These are phyloP conservation scores for Scolopax mira DNA, from an alignment of 2,113 vertebrate genomes.

Conservation along the genomic window DNA sequence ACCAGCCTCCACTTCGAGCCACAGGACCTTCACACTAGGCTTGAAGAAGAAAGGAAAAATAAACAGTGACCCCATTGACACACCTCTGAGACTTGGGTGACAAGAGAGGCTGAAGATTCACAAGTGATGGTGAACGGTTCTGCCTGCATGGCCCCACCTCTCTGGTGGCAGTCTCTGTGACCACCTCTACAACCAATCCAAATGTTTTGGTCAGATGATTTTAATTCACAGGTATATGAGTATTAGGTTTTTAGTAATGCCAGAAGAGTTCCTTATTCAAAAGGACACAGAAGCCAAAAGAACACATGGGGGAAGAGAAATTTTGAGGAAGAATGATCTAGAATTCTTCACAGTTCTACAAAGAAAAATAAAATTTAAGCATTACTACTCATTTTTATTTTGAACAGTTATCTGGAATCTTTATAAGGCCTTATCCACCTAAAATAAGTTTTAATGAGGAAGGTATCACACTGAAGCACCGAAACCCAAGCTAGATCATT, in stretches of 20 bases:
- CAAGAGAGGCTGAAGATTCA: background rate
- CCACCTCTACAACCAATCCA: accelerated
- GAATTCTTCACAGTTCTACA: background rate
- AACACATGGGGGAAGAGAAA: background rate
- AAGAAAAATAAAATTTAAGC: background rate
- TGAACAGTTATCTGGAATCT: background rate
- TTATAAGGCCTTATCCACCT: background rate
- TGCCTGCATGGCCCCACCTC: accelerated
- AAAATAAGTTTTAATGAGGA: background rate
- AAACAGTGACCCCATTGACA: background rate
- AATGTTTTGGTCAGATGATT: background rate
- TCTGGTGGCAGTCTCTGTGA: background rate
- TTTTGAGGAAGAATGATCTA: background rate
- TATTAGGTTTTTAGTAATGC: background rate
- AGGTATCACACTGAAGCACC: background rate
- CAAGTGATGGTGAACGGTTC: accelerated
- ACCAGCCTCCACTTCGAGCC: accelerated
- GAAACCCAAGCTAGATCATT: background rate
- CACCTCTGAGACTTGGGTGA: background rate
- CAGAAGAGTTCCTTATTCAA: background rate
- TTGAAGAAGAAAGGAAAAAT: background rate
- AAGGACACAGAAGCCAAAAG: background rate
- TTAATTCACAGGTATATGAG: background rate
- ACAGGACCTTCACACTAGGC: background rate
- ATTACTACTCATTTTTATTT: background rate